Percentiles rank a stretch among this genome's conserved stretches.
These are phyloP conservation scores for Callipepla squamata DNA, from an alignment of 2,113 vertebrate genomes.

Conservation along the genomic window DNA sequence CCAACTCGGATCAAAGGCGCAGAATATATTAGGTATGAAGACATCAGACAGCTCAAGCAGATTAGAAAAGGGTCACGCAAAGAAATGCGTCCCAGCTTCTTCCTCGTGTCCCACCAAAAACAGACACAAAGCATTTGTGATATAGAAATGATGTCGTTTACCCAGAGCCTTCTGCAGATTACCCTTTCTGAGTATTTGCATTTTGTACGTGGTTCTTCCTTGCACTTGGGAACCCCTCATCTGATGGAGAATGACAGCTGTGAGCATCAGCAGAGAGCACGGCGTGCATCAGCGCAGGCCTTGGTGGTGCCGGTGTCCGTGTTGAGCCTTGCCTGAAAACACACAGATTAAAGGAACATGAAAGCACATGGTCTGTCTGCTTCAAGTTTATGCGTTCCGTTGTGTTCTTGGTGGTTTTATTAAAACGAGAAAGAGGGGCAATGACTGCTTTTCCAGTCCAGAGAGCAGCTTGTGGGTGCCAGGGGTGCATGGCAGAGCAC, in stretches of 20 bases:
- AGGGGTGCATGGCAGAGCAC: neutral
- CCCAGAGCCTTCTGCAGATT: neutral
- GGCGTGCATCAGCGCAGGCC: neutral
- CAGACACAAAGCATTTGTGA: neutral
- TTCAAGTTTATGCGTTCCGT: neutral
- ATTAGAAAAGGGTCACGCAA: constrained; percentile 3
- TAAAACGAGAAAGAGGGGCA: neutral
- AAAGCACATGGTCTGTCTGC: neutral
- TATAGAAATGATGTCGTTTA: neutral
- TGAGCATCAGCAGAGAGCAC: neutral
- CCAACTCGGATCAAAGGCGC: constrained; percentile 33
- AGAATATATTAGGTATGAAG: neutral
- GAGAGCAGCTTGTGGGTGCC: neutral
- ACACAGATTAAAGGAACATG: constrained; percentile 34
- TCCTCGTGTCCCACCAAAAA: neutral
- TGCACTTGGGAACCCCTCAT: neutral
- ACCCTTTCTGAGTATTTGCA: neutral
- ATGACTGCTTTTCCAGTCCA: neutral
- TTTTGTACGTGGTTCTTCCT: constrained; percentile 1
- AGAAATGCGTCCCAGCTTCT: neutral
- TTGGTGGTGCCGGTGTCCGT: neutral
- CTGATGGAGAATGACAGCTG: neutral
- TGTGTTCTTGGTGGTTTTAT: neutral
- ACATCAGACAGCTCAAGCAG: neutral
- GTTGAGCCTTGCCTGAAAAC: neutral